Evolutionary conservation across 1,140 invertebrate species (phyloP).

Genomic region (Mamestra configurata): DNA sequence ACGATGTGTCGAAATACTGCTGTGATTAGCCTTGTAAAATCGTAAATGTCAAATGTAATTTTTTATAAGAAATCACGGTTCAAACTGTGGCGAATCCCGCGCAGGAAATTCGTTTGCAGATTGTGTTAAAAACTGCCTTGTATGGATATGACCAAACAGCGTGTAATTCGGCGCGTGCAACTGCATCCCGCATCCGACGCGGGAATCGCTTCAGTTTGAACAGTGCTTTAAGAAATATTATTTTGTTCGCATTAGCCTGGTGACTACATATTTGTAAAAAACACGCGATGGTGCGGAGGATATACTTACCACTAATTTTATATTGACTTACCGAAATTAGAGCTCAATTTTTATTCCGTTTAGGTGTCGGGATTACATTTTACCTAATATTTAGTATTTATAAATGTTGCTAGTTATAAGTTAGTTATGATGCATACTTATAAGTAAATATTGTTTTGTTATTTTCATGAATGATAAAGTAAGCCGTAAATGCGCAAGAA

Average conservation of each 20-base stretch:
- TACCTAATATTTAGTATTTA: background rate
- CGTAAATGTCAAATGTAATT: background rate
- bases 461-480: background rate
- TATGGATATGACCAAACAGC: too few relatives aligned
- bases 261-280: background rate
- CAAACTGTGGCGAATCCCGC: too few relatives aligned
- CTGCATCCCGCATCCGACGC: too few relatives aligned
- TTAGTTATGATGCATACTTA: background rate
- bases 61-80: background rate
- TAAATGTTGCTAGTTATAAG: constrained; percentile 23
- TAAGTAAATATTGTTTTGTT: background rate
- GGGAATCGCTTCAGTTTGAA: too few relatives aligned
- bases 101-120: too few relatives aligned
- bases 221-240: background rate
- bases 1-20: constrained; percentile 8
- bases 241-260: background rate
- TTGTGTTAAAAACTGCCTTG: too few relatives aligned
- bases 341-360: constrained; percentile 40
- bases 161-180: too few relatives aligned
- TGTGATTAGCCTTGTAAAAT: constrained; percentile 20
- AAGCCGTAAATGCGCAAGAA: background rate
- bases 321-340: constrained; percentile 27
- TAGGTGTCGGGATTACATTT: constrained; percentile 3
- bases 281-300: background rate
- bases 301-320: background rate